Base-by-base conservation (phyloP, 2,113 vertebrate species). In the Acrocephalus kingi region DNA sequence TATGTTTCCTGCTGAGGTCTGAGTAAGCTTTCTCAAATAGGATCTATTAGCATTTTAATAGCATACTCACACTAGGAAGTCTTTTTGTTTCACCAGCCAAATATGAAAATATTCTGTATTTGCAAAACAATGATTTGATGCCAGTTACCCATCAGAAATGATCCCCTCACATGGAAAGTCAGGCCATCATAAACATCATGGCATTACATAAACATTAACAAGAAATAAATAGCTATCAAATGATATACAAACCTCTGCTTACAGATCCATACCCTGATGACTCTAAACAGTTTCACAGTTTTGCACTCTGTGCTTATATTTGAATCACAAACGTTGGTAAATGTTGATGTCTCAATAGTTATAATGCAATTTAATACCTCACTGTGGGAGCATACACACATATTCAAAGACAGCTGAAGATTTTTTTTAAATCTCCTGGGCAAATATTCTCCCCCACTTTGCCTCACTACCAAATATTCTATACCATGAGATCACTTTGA, bases 1-100 rank as follows among this genome's bases (percentile, higher is more conserved):
- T 80, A 6, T 27, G 48, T 77, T 94, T 88, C 89, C 76, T 83
- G 85, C 88, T 90, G 89, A 71, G 90, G 68, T 86, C 83, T 94
- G 91, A 87, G 49, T 58, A 92, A 94, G 84, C 48, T 87, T 78
- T 66, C 64, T 84, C 87, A 75, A 54, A 84, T 33, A 79, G 49
- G 67, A 13, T 39, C 54, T 83, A 95, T 96, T 96, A 95, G 67
- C 84, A 96, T 96, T 97, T 95, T 96, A 96, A 96, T 96, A 89
- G 71, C 39, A 20, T 43, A n/a, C 63, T 91, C 91, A 20, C 89
- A 51, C 93, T 87, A 84, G 91, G 96, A 95, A 93, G 71, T 2
- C 87, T 87, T 84, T 95, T 94, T 96, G 62, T 97, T 96, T 94
- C 66, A 73, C 56, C 83, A 68, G 37, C 62, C 51, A 90, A 84